A percentile compares a stretch with the other conserved stretches of the same genome.
Evolutionary conservation across 1,140 invertebrate species (phyloP).

Genomic region (Ladona fulva): DNA sequence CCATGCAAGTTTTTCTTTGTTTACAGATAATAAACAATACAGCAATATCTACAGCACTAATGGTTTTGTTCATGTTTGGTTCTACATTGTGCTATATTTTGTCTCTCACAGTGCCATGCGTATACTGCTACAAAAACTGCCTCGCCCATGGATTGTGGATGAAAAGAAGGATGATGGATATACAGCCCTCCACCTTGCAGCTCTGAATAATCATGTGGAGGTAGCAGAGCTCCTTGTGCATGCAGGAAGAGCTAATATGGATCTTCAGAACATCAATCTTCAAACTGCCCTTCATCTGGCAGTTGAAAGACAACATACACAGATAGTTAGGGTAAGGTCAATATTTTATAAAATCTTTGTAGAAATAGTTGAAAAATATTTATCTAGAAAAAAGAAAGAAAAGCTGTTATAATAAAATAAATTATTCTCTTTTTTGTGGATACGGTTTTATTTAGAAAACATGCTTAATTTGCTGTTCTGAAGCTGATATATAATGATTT

Average conservation of each 20-base stretch:
- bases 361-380: not conserved
- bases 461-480: no score
- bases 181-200: conserved; percentile 89
- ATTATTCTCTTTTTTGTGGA: no score
- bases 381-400: not conserved
- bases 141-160: conserved; percentile 94
- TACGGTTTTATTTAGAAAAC: no score
- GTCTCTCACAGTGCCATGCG: conserved; percentile 79
- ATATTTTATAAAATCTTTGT: no score
- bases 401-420: no score
- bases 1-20: no score
- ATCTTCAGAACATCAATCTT: conserved; percentile 90
- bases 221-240: conserved; percentile 86
- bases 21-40: no score
- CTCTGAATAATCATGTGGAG: conserved; percentile 94
- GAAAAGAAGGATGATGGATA: conserved; percentile 98
- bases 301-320: conserved; percentile 89
- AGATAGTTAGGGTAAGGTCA: conserved; percentile 70
- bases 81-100: conserved; percentile 19
- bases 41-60: no score
- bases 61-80: no score
- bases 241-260: conserved; percentile 82
- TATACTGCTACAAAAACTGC: conserved; percentile 80
- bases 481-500: no score
- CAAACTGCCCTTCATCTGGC: conserved; percentile 92